Evolutionary conservation across 2,888 invertebrate genomes (phyloP).

Genomic region (Lumbricus terrestris): DNA sequence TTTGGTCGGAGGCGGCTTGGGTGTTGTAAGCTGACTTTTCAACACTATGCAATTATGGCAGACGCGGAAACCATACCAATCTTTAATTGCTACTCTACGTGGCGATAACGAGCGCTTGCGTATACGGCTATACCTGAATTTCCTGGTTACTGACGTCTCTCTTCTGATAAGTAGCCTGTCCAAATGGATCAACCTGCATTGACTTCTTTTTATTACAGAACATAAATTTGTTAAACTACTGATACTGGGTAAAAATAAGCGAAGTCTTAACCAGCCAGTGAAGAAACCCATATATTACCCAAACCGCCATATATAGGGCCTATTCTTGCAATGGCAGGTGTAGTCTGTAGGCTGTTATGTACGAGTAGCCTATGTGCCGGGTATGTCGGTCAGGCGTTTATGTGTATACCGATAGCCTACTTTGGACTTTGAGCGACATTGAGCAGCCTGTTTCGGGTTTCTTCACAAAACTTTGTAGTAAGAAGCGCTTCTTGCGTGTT

Average conservation of each 20-base stretch:
- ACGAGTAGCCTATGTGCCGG: too few species aligned
- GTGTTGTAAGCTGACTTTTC: not conserved
- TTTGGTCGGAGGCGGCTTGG: not conserved
- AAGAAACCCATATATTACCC: not conserved
- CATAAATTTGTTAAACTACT: not conserved
- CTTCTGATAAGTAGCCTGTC: not conserved
- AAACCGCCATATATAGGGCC: too few species aligned
- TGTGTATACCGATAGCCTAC: not conserved
- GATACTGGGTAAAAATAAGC: not conserved
- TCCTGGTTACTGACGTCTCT: not conserved
- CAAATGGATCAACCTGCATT: not conserved
- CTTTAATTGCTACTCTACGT: not conserved
- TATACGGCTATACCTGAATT: not conserved
- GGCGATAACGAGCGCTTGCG: not conserved
- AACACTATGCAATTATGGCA: not conserved
- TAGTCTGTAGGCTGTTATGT: not conserved
- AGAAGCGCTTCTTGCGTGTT: not conserved
- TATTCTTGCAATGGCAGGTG: not conserved
- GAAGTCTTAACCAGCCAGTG: not conserved
- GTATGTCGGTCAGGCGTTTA: not conserved
- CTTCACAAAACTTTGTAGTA: not conserved
- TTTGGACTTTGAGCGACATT: not conserved
- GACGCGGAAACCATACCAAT: not conserved
- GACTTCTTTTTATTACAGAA: not conserved
- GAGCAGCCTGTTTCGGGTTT: not conserved